phyloP scores from a whole-genome alignment of 1,140 invertebrate species.

The Coenobita brevimanus region DNA sequence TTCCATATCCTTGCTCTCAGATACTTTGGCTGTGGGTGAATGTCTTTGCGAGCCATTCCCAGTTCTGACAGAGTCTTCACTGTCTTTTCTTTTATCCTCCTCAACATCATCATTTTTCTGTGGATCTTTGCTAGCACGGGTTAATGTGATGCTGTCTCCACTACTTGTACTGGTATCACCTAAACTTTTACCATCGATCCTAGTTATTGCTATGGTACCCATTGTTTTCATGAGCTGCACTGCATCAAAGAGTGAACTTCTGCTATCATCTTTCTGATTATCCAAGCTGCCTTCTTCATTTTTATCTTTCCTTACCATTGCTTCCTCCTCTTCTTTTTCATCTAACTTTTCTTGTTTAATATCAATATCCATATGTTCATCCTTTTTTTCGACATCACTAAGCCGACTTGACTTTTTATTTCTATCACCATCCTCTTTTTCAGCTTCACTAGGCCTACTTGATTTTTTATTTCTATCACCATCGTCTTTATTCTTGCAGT shows the following conservation, averaged over 20 bases:
- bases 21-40: slow-evolving; percentile 18
- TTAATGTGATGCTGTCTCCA: slow-evolving; percentile 50
- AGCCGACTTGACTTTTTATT: background rate
- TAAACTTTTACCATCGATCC: slow-evolving; percentile 43
- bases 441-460: slow-evolving; percentile 37
- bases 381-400: background rate
- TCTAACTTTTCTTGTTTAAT: too few species aligned
- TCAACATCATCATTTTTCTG: slow-evolving; percentile 21
- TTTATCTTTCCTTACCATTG: background rate
- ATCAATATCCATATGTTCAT: background rate
- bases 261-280: slow-evolving; percentile 20
- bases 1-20: slow-evolving; percentile 49
- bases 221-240: slow-evolving; percentile 61
- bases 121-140: slow-evolving; percentile 21
- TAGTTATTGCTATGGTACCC: slow-evolving; percentile 60
- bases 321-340: slow-evolving; percentile 4
- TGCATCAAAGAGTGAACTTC: slow-evolving; percentile 57
- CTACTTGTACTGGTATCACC: background rate
- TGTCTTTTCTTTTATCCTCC: slow-evolving; percentile 35
- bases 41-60: slow-evolving; percentile 7
- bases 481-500: slow-evolving; percentile 4
- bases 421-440: background rate
- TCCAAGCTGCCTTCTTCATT: background rate
- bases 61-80: background rate
- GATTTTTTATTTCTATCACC: background rate